Evolutionary conservation across 2,888 invertebrate species (phyloP).

Genomic region (Tenthredo livida): DNA sequence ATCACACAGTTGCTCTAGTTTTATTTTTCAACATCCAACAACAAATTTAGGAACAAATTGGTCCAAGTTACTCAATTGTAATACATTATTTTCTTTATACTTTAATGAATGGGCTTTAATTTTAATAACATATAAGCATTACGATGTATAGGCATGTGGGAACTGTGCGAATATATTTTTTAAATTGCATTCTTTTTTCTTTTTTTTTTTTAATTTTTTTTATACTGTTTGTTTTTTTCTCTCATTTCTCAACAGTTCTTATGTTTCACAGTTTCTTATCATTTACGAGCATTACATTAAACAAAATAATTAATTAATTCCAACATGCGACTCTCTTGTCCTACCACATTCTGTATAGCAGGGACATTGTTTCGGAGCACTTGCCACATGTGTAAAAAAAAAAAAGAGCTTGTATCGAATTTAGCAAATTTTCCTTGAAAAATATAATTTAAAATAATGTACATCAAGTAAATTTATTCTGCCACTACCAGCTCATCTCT

Average conservation of each 20-base stretch:
- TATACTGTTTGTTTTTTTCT: background rate
- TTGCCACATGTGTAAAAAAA: conserved; percentile 51
- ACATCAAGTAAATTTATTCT: conserved; percentile 50
- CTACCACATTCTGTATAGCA: conserved; percentile 49
- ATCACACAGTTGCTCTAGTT: conserved; percentile 36
- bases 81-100: conserved; percentile 38
- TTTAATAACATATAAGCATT: conserved; percentile 46
- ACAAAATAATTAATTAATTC: conserved; percentile 36
- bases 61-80: conserved; percentile 35
- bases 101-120: conserved; percentile 47
- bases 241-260: conserved; percentile 39
- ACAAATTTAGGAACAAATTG: conserved; percentile 50
- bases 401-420: conserved; percentile 51
- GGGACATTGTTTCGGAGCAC: conserved; percentile 49
- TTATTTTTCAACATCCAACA: conserved; percentile 35
- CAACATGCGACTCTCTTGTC: conserved; percentile 48
- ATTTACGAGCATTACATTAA: conserved; percentile 41
- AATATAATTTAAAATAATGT: conserved; percentile 52
- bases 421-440: conserved; percentile 49
- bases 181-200: conserved; percentile 11
- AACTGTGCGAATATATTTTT: conserved; percentile 48
- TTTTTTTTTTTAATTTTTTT: background rate
- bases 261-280: conserved; percentile 50
- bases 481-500: conserved; percentile 44
- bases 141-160: conserved; percentile 50